Base-by-base conservation (phyloP, 37 sponge, comb jelly and placozoan species). In the Haliclona indistincta region DNA sequence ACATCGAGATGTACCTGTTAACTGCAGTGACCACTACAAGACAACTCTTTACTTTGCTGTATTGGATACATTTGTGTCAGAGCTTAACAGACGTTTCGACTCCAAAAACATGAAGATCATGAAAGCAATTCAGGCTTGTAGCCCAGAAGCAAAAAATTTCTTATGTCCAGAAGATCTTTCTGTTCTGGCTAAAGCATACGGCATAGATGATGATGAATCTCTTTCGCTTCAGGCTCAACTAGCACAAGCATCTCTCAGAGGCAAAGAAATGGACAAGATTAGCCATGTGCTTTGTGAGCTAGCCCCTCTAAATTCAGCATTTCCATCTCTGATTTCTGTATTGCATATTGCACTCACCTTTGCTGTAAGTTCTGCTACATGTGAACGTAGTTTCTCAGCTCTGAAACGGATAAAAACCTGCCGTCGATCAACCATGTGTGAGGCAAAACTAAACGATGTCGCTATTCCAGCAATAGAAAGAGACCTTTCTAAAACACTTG, bases 341-440 rank as follows among this genome's bases (percentile, higher is more conserved):
- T 34, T 64, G 66, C 66, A 40, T 38, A 64, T 64, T 64, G 38
- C 38, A 19, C 40, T 64, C n/a, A 49, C 71, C 43, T 28, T 70
- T 26, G 37, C 64, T 63, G 76, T 81, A 19, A 70, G 63, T 36
- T 52, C 74, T 45, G 74, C 82, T 47, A 54, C 39, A 70, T 80
- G 81, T 70, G 71, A 80, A 53, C 8, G 72, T 4, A 58, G 66
- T 28, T 80, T 80, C 44, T 80, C 81, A 56, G 60, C 81, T 22
- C 64, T 70, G 38, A 80, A 80, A 70, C 55, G 39, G 25, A 80
- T 70, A 2, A 71, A 71, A 25, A 71, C 54, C 4, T 71, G 52
- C 29, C 69, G 42, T 37, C 45, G 69, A 3, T 41, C 52, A n/a
- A 51, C 71, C 3, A 71, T 71, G 71, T 29, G 30, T 45, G 71